Evolutionary conservation across 2,888 invertebrate species (phyloP).

Genomic region (Nomada fabriciana): DNA sequence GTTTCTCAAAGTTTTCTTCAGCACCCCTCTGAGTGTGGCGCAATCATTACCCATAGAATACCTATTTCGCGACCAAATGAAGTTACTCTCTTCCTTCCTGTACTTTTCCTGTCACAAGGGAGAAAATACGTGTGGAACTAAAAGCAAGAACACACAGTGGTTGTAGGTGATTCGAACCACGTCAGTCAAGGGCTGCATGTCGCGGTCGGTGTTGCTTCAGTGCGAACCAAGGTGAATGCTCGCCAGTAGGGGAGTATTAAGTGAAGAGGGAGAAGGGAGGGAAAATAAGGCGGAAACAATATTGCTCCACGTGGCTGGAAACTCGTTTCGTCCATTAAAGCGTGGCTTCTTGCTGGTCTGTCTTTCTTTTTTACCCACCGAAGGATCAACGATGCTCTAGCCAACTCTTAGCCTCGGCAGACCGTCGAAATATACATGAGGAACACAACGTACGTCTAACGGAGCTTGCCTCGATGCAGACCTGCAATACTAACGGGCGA

Average conservation of each 20-base stretch:
- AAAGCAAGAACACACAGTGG: neutral
- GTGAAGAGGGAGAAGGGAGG: slow-evolving; percentile 31
- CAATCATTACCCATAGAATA: slow-evolving; percentile 59
- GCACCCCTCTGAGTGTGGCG: slow-evolving; percentile 39
- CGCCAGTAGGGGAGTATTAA: slow-evolving; percentile 23
- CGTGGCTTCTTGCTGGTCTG: slow-evolving; percentile 71
- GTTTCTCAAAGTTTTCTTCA: slow-evolving; percentile 50
- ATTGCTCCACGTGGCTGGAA: slow-evolving; percentile 78
- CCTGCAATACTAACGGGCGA: slow-evolving; percentile 57
- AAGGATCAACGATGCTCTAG: slow-evolving; percentile 49
- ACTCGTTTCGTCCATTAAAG: slow-evolving; percentile 82
- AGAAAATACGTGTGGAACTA: neutral
- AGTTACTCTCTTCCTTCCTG: slow-evolving; percentile 51
- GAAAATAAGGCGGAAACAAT: slow-evolving; percentile 78
- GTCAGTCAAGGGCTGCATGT: slow-evolving; percentile 8
- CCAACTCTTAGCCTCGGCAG: slow-evolving; percentile 44
- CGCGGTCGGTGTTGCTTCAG: slow-evolving; percentile 73
- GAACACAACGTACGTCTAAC: slow-evolving; percentile 51
- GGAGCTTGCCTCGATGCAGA: slow-evolving; percentile 54
- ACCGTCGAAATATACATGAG: slow-evolving; percentile 68
- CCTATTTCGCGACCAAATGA: slow-evolving; percentile 57
- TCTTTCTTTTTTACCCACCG: slow-evolving; percentile 60
- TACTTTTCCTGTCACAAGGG: slow-evolving; percentile 32
- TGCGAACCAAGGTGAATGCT: slow-evolving; percentile 48
- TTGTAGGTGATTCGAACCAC: slow-evolving; percentile 17